Base-by-base conservation (phyloP, 1,140 invertebrate species). In the Pogonomyrmex californicus region DNA sequence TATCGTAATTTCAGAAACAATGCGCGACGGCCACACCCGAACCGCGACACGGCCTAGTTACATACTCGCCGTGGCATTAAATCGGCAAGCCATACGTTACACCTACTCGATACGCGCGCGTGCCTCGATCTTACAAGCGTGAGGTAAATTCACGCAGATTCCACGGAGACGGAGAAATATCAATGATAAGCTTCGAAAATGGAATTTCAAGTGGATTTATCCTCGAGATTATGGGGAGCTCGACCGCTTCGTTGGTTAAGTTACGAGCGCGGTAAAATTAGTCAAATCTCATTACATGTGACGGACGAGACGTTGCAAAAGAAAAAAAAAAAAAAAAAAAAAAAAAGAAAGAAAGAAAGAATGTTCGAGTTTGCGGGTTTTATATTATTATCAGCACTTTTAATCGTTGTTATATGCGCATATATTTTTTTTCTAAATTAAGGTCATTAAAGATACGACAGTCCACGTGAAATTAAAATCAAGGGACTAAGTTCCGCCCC, bases 1-100 rank as follows among this genome's bases (percentile, higher is more conserved):
- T 94, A 93, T 91, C 86, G 92, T 92, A 91, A 94, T 93, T 94
- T 92, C 70, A 82, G 81, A 93, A 91, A 93, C 92, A 90, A 91
- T 91, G 91, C 91, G 89, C 85, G 90, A 87, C 90, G 76, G 91
- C 85, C 92, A 92, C 93, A 91, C 92, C 91, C 92, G 91, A 93
- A 93, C 85, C 85, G 78, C 86, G 75, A 70, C 86, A 62, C 87
- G 87, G 78, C 90, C 86, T 85, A 90, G 89, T 87, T 90, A 85
- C 88, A 85, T 89, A 66, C 86, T 7, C 65, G 62, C 23, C 71
- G 38, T 77, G 85, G 10, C 77, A 79, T 89, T 89, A 90, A 78
- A 75, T 63, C 49, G 49, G 41, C 23, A 36, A 17, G 12, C 30
- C 47, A 33, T 62, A 49, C 58, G 33, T 89, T 73, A 85, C 89